A percentile compares a stretch with the other conserved stretches of the same genome.
These are phyloP conservation scores for Eremophila alpestris DNA, from an alignment of 2,797 vertebrate genomes.

Conservation along the genomic window DNA sequence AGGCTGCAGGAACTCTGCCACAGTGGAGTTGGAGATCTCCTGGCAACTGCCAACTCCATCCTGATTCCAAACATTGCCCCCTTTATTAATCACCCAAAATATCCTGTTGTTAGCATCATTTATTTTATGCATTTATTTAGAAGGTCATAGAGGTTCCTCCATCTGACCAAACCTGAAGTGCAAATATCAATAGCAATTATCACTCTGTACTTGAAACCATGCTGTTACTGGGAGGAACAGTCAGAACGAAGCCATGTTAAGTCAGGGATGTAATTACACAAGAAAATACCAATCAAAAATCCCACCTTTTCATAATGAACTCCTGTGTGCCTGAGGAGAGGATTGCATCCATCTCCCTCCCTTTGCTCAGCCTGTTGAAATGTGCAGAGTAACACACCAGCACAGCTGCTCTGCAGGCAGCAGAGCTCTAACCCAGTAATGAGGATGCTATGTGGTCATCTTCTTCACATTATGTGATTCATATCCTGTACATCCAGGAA, in stretches of 20 bases:
- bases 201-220: background rate
- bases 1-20: background rate
- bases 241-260: background rate
- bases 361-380: background rate
- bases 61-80: background rate
- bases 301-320: slow-evolving; percentile 16
- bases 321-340: background rate
- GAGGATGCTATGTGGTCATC: slow-evolving; percentile 36
- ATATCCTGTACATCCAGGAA: slow-evolving; percentile 52
- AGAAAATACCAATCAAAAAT: slow-evolving; percentile 21
- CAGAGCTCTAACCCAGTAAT: background rate
- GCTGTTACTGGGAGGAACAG: background rate
- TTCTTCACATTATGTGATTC: slow-evolving; percentile 47
- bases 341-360: background rate
- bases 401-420: slow-evolving; percentile 45
- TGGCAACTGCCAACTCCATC: background rate
- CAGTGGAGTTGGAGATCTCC: background rate
- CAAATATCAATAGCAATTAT: background rate
- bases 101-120: background rate
- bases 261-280: background rate
- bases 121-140: background rate
- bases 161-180: background rate
- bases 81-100: background rate
- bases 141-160: background rate
- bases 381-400: background rate